Base-by-base conservation (phyloP, 2,888 invertebrate species). In the Phrixothrix hirtus region DNA sequence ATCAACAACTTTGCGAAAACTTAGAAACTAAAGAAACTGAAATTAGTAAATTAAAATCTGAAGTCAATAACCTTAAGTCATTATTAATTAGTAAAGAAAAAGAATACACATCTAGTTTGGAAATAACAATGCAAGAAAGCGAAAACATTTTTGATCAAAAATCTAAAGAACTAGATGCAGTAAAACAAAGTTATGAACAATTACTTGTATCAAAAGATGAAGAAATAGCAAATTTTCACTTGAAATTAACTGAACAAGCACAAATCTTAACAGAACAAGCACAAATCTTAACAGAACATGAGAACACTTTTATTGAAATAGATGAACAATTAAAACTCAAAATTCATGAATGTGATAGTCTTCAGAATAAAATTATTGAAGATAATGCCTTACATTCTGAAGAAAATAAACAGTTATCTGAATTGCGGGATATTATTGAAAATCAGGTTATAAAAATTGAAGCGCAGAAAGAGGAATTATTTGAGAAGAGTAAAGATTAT, bases 371-470 rank as follows among this genome's bases (percentile, higher is more conserved):
- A 61, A 76, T 85, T 26, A 67, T 73, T 4, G 83, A 86, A 55
- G 76, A 85, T 36, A 77, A 80, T 51, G 72, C 72, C 15, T 64
- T 79, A 10, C 70, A 82, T 36, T 79, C 81, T 60, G 83, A 83
- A 58, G 79, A 84, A 62, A 75, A 79, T 5, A 76, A 71, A 25
- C 83, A 81, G 65, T 61, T 81, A n/a, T 63, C 69, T 0, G 84
- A 86, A 66, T 72, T 85, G 64, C 81, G 84, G 65, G 68, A 75
- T 1, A 83, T 82, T 0, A 75, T 89, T 38, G 85, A 86, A 66
- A 82, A 79, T 38, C 89, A 89, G 69, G 86, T 87, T 63, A 72
- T 85, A 45, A 88, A 88, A 73, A 87, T 89, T 59, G 86, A 88
- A 3, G 83, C 85, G 3, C 69, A 89, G 2, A 87, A 88, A 65